phyloP scores from a whole-genome alignment of 2,113 vertebrate genomes.

The Chamaetylas fuelleborni region DNA sequence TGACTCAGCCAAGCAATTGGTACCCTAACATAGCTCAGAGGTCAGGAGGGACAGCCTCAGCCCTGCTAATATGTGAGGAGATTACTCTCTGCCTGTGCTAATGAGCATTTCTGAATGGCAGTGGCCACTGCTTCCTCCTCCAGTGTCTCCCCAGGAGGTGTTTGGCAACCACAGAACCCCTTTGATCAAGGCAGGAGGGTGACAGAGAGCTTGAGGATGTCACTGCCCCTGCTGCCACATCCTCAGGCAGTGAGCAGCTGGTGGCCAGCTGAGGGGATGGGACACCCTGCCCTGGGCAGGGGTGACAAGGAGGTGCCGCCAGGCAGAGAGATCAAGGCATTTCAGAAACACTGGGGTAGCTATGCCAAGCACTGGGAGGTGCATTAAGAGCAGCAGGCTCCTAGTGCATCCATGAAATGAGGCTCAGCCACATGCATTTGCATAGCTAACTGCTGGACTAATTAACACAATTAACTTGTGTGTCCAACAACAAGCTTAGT shows the following conservation, averaged over 20 bases:
- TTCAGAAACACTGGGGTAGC: background rate
- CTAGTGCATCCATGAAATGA: background rate
- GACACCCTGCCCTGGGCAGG: background rate
- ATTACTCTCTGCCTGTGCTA: background rate
- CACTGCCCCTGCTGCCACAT: background rate
- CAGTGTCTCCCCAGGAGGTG: background rate
- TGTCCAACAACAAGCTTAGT: background rate
- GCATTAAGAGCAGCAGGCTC: background rate
- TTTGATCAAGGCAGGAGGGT: background rate
- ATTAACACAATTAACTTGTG: background rate
- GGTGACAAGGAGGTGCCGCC: accelerated
- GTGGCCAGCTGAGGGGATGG: background rate
- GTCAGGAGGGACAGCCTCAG: background rate
- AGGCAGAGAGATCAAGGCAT: background rate
- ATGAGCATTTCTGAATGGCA: background rate
- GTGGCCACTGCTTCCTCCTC: background rate
- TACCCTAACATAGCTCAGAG: background rate
- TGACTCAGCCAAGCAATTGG: background rate
- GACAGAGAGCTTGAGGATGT: background rate
- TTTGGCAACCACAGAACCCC: background rate
- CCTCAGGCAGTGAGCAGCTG: background rate
- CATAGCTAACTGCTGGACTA: background rate
- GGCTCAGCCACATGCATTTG: background rate
- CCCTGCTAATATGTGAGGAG: background rate
- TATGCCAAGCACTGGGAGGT: background rate